phyloP scores from a whole-genome alignment of 2,797 vertebrate species.

The Lepilemur ruficaudatus region DNA sequence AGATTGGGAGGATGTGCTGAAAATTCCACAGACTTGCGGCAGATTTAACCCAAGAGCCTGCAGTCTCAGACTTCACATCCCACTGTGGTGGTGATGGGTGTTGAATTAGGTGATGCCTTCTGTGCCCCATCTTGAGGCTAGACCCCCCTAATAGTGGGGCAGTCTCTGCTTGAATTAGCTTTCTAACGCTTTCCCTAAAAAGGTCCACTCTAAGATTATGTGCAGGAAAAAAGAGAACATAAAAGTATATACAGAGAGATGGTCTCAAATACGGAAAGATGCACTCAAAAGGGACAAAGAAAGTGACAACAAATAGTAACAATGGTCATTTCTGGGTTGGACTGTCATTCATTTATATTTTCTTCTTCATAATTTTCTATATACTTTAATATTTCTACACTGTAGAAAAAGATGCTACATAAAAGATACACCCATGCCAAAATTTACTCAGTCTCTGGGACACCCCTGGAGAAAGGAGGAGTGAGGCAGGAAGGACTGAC shows the following conservation, averaged over 20 bases:
- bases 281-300: neutral
- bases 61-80: neutral
- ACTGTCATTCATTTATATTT: neutral
- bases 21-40: neutral
- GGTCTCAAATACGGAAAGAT: neutral
- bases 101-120: neutral
- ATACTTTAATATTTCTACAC: neutral
- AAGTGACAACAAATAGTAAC: neutral
- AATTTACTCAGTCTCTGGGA: neutral
- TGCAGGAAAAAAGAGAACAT: neutral
- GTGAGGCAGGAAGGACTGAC: neutral
- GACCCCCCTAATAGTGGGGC: neutral
- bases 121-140: neutral
- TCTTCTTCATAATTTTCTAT: neutral
- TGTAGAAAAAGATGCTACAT: neutral
- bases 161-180: neutral
- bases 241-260: neutral
- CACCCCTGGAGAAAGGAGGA: constrained; percentile 5
- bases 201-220: neutral
- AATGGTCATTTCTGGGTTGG: neutral
- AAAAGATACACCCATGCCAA: neutral
- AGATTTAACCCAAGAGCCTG: neutral
- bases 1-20: neutral
- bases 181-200: neutral
- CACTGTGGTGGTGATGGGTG: neutral